A percentile compares a stretch with the other conserved stretches of the same genome.
Evolutionary conservation across 2,888 invertebrate species (phyloP).

Genomic region (Erebia aethiops): DNA sequence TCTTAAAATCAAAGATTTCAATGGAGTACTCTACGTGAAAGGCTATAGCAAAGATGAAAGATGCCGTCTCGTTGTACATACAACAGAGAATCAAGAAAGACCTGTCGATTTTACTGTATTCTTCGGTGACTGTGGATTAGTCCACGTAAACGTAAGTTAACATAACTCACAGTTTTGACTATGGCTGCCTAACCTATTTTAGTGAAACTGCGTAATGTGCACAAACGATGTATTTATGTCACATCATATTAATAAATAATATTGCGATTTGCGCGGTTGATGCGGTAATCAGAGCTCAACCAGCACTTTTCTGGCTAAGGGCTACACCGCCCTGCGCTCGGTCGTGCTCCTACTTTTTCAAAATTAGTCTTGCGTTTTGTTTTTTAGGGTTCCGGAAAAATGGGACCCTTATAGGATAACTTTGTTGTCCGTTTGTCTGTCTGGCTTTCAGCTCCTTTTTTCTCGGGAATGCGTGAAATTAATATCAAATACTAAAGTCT

Average conservation of each 20-base stretch:
- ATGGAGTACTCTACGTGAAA: slow-evolving; percentile 96
- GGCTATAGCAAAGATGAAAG: slow-evolving; percentile 97
- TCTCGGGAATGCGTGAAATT: too few species aligned
- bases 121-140: slow-evolving; percentile 95
- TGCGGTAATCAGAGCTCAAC: neutral
- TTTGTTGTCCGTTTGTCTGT: too few species aligned
- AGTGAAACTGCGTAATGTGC: neutral
- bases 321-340: neutral
- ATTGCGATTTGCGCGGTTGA: neutral
- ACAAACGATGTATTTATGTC: too few species aligned
- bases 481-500: too few species aligned
- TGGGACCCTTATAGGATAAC: too few species aligned
- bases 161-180: neutral
- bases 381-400: too few species aligned
- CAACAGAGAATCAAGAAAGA: slow-evolving; percentile 86
- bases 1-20: slow-evolving; percentile 91
- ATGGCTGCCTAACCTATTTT: neutral
- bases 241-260: too few species aligned
- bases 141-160: slow-evolving; percentile 91
- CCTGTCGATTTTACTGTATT: slow-evolving; percentile 93
- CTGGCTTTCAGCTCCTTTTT: too few species aligned
- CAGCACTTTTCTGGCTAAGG: neutral
- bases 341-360: too few species aligned
- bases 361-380: too few species aligned
- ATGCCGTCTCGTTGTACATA: slow-evolving; percentile 91